These are phyloP conservation scores for Bombus turneri DNA, from an alignment of 1,140 invertebrate genomes.

Conservation along the genomic window DNA sequence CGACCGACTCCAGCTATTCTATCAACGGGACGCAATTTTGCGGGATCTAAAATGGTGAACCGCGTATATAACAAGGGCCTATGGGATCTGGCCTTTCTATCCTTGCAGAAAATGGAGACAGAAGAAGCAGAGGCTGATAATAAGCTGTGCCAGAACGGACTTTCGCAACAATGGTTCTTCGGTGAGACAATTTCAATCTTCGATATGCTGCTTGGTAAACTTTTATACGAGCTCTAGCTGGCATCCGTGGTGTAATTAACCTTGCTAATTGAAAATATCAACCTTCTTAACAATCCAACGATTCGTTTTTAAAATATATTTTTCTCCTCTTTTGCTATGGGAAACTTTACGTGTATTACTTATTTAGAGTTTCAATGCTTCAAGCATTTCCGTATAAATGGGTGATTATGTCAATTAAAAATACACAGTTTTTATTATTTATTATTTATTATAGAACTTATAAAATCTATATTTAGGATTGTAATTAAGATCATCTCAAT, in stretches of 20 bases:
- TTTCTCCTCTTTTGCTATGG: too few relatives aligned
- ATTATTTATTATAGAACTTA: too few relatives aligned
- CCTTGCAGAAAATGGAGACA: conserved; percentile 36
- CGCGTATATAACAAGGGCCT: conserved; percentile 20
- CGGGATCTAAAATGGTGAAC: conserved; percentile 31
- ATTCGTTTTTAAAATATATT: too few relatives aligned
- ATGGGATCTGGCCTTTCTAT: conserved; percentile 7
- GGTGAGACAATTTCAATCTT: conserved; percentile 51
- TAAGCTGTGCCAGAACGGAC: conserved; percentile 25
- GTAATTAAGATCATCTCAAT: too few relatives aligned
- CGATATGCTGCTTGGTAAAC: neutral
- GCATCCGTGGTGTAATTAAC: neutral
- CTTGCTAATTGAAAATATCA: neutral
- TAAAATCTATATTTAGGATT: too few relatives aligned
- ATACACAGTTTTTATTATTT: too few relatives aligned
- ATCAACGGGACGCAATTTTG: conserved; percentile 32
- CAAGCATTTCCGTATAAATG: too few relatives aligned
- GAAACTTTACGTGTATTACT: too few relatives aligned
- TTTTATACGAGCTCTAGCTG: neutral
- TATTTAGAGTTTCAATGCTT: too few relatives aligned
- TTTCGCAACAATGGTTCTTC: conserved; percentile 38
- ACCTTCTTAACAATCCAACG: neutral
- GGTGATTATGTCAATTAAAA: too few relatives aligned
- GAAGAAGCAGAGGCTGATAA: conserved; percentile 29
- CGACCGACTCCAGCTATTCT: neutral